Evolutionary conservation across 2,113 vertebrate species (phyloP).

Genomic region (Taxidea taxus): DNA sequence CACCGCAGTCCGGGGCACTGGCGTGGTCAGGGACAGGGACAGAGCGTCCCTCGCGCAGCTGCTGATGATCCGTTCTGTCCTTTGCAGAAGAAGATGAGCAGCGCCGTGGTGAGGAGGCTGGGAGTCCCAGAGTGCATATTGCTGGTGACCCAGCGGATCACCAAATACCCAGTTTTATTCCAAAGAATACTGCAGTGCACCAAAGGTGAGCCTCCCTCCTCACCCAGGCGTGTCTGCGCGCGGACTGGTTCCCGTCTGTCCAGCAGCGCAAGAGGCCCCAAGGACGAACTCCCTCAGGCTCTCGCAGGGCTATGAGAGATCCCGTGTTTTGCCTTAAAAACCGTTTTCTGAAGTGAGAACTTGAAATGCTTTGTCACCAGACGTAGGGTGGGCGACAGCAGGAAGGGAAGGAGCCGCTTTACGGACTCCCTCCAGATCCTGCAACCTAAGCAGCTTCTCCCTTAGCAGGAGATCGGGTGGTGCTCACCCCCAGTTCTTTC

Average conservation of each 20-base stretch:
- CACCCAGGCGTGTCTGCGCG: rapidly evolving
- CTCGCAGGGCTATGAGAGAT: neutral
- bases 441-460: neutral
- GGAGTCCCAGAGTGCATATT: constrained; percentile 97
- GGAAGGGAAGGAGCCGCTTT: neutral
- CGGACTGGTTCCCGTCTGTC: neutral
- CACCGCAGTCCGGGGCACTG: rapidly evolving
- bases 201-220: constrained; percentile 85
- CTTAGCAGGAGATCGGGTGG: neutral
- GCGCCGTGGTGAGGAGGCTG: constrained; percentile 91
- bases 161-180: constrained; percentile 96
- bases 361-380: neutral
- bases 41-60: neutral
- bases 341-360: neutral
- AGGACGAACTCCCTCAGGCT: too few species aligned
- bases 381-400: neutral
- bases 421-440: neutral
- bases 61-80: neutral
- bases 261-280: rapidly evolving
- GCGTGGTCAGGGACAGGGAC: too few species aligned
- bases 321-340: neutral
- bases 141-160: constrained; percentile 97
- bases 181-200: constrained; percentile 95
- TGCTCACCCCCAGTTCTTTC: neutral
- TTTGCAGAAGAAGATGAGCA: constrained; percentile 96